phyloP scores from a whole-genome alignment of 2,888 invertebrate species.

The Ligdia adustata region DNA sequence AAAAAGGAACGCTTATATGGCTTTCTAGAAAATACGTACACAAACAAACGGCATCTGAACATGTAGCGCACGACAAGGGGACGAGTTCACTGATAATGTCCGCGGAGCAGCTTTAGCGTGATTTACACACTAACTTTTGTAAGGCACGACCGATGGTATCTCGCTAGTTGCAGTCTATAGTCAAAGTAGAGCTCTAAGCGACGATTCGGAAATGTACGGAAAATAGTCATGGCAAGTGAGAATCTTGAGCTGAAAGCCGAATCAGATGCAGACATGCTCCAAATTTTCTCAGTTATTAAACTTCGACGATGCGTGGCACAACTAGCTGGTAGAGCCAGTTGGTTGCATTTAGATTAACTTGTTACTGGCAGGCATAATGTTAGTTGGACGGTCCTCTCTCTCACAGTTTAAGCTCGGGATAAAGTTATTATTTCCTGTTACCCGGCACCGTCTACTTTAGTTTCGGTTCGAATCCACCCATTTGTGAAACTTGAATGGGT shows the following conservation, averaged over 20 bases:
- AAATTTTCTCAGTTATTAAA: conserved; percentile 77
- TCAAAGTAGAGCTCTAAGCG: conserved; percentile 27
- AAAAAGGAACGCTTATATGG: conserved; percentile 74
- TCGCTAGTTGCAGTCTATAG: conserved; percentile 38
- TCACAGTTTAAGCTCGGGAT: conserved; percentile 72
- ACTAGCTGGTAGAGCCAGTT: conserved; percentile 69
- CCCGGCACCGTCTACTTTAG: conserved; percentile 73
- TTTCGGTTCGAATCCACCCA: conserved; percentile 74
- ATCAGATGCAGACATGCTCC: conserved; percentile 64
- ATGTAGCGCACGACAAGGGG: conserved; percentile 71
- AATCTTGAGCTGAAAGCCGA: conserved; percentile 47
- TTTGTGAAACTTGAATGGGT: conserved; percentile 78
- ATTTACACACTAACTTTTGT: conserved; percentile 68
- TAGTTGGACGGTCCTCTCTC: conserved; percentile 74
- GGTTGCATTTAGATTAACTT: conserved; percentile 82
- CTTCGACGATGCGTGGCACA: conserved; percentile 73
- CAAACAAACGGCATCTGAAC: conserved; percentile 78
- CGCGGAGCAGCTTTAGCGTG: conserved; percentile 62
- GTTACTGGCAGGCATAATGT: conserved; percentile 82
- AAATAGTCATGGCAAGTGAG: conserved; percentile 42
- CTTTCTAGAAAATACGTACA: conserved; percentile 73
- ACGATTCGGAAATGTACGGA: conserved; percentile 29
- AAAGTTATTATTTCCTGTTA: conserved; percentile 83
- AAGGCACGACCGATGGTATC: conserved; percentile 55
- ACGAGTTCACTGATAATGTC: conserved; percentile 72